Conservation (phyloP, 2,113 vertebrate species). For the Typhlomys cinereus region DNA sequence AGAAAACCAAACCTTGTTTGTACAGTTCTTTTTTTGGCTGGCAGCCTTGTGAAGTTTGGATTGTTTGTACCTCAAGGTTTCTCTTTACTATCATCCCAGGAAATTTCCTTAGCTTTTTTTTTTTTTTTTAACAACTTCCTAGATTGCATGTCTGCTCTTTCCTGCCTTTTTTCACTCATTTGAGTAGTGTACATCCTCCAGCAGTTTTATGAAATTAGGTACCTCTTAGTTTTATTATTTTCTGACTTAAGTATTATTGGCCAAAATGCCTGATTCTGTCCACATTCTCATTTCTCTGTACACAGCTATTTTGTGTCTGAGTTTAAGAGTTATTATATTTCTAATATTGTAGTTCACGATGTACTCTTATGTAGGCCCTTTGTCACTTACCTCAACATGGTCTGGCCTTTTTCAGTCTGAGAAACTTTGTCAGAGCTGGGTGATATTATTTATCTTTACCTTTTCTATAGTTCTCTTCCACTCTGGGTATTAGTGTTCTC, state of each 20-base stretch:
- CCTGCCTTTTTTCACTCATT: neutral
- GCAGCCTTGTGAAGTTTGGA: neutral
- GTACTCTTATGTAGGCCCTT: neutral
- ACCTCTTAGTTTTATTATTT: neutral
- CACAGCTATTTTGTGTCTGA: neutral
- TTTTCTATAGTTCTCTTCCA: neutral
- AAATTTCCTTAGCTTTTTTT: slow-evolving; percentile 15
- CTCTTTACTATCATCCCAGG: neutral
- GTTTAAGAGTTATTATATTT: neutral
- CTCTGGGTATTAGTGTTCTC: neutral
- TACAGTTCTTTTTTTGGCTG: neutral
- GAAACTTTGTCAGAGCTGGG: neutral
- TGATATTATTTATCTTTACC: neutral
- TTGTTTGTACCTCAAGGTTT: neutral
- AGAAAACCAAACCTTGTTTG: neutral
- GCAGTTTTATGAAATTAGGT: neutral
- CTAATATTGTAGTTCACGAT: neutral
- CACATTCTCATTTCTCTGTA: neutral
- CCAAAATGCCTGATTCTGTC: neutral
- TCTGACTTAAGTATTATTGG: neutral
- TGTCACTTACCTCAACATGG: neutral
- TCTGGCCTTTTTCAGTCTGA: neutral
- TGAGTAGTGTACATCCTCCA: neutral
- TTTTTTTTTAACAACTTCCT: neutral
- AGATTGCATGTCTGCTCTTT: neutral